Base-by-base conservation (phyloP, 2,888 invertebrate species). In the Amphipoea lucens region DNA sequence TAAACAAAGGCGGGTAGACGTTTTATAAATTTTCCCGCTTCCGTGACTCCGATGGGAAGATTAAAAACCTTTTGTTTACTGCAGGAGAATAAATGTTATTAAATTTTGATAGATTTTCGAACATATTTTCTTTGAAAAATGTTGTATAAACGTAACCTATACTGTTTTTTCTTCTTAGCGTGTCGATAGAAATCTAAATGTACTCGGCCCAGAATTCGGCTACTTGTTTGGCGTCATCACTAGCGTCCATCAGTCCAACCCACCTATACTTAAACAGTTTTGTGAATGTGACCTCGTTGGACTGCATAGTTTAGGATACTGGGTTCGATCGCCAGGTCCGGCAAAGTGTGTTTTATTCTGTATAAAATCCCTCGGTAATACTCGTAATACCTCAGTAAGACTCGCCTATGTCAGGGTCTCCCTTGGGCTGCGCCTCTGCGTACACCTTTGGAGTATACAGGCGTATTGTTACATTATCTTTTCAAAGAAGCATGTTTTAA, bases 21-120 rank as follows among this genome's bases (percentile, higher is more conserved):
- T 85, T 89, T 89, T 88, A 82, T 85, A 79, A 82, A 87, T 89
- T 87, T 87, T 83, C 83, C 72, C n/a, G 80, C 79, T 85, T 88
- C 82, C 76, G 81, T 23, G 63, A 80, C 79, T 86, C 83, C 72
- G 87, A 82, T 74, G 76, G 67, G 48, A 66, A 90, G 90, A 88
- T 90, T 87, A 88, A 87, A 88, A 88, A 83, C 81, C 83, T 89
- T 81, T 89, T 89, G 88, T 88, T 83, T 86, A 72, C 42, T 72
- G 5, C 36, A 69, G 73, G 57, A 54, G 78, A 78, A 77, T 84
- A 84, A 86, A 88, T 89, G 42, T 88, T 86, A 88, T 85, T 76
- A 81, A 81, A 78, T 81, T 87, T 68, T 72, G 65, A 87, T 81
- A 74, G 63, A 74, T 81, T 81, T 87, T 71, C 42, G 51, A 81